A percentile compares a stretch with the other conserved stretches of the same genome.
These are phyloP conservation scores for Hybos culiciformis DNA, from an alignment of 2,888 invertebrate genomes.

Conservation along the genomic window DNA sequence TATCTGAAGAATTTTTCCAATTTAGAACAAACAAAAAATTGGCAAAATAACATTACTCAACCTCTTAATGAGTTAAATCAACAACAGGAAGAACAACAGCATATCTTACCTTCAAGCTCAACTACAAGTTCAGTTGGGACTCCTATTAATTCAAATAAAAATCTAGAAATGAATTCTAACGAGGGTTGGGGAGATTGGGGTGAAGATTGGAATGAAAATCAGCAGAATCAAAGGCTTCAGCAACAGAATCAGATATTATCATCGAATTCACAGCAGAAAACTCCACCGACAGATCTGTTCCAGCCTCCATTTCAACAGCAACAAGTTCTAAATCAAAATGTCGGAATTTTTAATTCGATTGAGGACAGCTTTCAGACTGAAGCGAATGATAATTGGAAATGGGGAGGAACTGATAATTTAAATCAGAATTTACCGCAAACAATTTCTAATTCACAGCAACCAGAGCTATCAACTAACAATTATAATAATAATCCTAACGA, in stretches of 20 bases:
- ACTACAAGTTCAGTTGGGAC: too few species aligned
- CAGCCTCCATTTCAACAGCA: too few species aligned
- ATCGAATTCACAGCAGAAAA: slow-evolving; percentile 1
- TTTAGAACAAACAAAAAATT: neutral
- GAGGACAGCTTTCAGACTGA: slow-evolving; percentile 44
- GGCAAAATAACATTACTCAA: neutral
- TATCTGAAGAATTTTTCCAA: neutral
- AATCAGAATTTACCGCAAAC: slow-evolving; percentile 42
- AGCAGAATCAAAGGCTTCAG: too few species aligned
- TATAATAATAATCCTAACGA: slow-evolving; percentile 6
- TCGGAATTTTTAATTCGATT: slow-evolving; percentile 38
- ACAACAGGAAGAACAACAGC: slow-evolving; percentile 1
- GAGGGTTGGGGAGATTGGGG: slow-evolving; percentile 13
- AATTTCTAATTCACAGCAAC: slow-evolving; percentile 2
- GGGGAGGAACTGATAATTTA: slow-evolving; percentile 44
- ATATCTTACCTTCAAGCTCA: too few species aligned
- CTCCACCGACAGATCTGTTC: too few species aligned
- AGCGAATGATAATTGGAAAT: slow-evolving; percentile 45
- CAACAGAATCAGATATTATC: neutral
- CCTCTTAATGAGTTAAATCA: neutral
- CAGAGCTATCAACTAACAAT: slow-evolving; percentile 4
- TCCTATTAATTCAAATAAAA: neutral
- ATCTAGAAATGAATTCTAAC: neutral
- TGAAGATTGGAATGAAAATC: slow-evolving; percentile 14
- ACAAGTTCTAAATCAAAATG: slow-evolving; percentile 9